Evolutionary conservation across 92 coral and sea anemone species (phyloP).

Genomic region (Zoanthus solanderi): DNA sequence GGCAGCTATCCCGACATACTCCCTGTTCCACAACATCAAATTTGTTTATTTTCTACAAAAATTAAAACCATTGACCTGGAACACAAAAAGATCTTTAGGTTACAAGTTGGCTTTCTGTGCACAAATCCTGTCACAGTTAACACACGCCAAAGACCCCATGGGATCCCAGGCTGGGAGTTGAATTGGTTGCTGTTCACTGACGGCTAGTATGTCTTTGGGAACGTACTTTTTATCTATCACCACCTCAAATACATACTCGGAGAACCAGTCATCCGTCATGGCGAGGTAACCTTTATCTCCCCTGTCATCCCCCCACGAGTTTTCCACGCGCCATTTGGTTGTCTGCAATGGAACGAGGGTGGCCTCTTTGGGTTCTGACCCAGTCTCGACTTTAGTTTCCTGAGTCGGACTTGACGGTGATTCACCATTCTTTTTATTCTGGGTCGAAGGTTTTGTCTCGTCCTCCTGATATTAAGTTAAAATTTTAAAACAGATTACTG

Average conservation of each 20-base stretch:
- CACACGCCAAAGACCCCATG: slow-evolving; percentile 97
- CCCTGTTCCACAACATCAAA: too few relatives aligned
- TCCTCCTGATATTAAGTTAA: slow-evolving; percentile 7
- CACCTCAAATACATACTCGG: slow-evolving; percentile 93
- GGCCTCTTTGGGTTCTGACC: slow-evolving; percentile 49
- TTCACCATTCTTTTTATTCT: slow-evolving; percentile 7
- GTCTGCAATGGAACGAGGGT: slow-evolving; percentile 76
- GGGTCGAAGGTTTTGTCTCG: neutral
- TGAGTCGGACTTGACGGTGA: neutral
- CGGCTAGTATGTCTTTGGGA: slow-evolving; percentile 82
- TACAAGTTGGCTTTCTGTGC: slow-evolving; percentile 33
- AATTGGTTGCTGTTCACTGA: slow-evolving; percentile 76
- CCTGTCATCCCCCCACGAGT: slow-evolving; percentile 99
- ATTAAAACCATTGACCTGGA: too few relatives aligned
- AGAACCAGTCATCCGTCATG: slow-evolving; percentile 97
- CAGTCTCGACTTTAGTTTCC: slow-evolving; percentile 48
- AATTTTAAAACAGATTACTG: neutral
- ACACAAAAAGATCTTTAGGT: neutral
- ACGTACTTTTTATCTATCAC: slow-evolving; percentile 96
- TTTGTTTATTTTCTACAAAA: too few relatives aligned
- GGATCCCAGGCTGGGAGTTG: slow-evolving; percentile 98
- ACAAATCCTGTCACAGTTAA: slow-evolving; percentile 51
- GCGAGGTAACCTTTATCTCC: slow-evolving; percentile 94
- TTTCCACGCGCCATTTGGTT: slow-evolving; percentile 98
- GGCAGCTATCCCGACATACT: too few relatives aligned